Evolutionary conservation across 2,797 vertebrate species (phyloP).

Genomic region (Synaphobranchus kaupii): DNA sequence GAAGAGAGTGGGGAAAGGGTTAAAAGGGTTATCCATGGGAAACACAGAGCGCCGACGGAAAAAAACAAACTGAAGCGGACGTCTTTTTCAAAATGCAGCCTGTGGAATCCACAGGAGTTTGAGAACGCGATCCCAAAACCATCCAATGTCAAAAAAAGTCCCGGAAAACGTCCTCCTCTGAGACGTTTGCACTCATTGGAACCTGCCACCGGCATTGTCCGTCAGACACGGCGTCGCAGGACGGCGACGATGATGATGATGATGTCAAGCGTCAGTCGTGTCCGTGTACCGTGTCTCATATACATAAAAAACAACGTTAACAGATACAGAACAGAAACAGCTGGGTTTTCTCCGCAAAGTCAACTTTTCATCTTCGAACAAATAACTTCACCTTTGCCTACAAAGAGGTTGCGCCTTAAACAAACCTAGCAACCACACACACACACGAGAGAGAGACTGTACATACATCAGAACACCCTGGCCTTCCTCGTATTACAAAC

Average conservation of each 20-base stretch:
- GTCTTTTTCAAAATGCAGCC: constrained; percentile 50
- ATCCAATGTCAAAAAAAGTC: background rate
- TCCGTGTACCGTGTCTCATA: background rate
- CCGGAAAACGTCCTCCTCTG: background rate
- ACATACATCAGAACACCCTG: background rate
- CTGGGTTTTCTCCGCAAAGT: background rate
- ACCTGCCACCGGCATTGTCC: background rate
- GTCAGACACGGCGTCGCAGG: background rate
- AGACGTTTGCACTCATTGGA: background rate
- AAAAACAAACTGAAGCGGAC: constrained; percentile 27
- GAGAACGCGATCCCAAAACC: background rate
- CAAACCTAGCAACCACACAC: background rate
- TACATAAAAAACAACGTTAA: background rate
- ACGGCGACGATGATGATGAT: background rate
- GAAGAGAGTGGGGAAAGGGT: constrained; percentile 43
- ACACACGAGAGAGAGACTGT: background rate
- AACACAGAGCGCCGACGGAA: constrained; percentile 51
- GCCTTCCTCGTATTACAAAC: background rate
- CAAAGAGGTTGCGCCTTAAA: background rate
- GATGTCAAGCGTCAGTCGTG: background rate
- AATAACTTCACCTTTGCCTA: background rate
- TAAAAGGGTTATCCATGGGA: constrained; percentile 65
- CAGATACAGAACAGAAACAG: background rate
- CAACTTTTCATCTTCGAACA: background rate
- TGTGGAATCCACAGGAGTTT: constrained; percentile 42